These are phyloP conservation scores for Chorisops tibialis DNA, from an alignment of 2,888 invertebrate genomes.

Conservation along the genomic window DNA sequence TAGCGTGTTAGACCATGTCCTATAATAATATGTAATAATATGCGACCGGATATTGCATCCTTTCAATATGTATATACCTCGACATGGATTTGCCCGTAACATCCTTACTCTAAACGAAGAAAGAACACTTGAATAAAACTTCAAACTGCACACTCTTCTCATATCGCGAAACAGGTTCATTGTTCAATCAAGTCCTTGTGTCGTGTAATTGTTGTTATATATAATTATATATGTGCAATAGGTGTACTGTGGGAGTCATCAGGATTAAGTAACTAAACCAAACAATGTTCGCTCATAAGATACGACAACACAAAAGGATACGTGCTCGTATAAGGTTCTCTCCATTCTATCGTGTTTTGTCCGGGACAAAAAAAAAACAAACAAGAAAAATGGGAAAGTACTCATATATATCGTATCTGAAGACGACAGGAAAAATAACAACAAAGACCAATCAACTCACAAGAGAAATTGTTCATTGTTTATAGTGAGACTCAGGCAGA, in stretches of 20 bases:
- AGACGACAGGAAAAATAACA: constrained; percentile 18
- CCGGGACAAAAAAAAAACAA: constrained; percentile 9
- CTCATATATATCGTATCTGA: background rate
- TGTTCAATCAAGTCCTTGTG: constrained; percentile 17
- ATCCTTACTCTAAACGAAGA: constrained; percentile 1
- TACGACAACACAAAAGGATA: constrained; percentile 14
- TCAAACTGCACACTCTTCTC: background rate
- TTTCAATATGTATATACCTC: too few relatives aligned
- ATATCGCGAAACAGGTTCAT: constrained; percentile 15
- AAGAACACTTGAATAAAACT: constrained; percentile 8
- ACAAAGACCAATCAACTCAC: constrained; percentile 28
- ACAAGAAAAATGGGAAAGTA: constrained; percentile 1
- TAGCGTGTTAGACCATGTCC: background rate
- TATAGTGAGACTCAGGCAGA: constrained; percentile 4
- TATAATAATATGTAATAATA: too few relatives aligned
- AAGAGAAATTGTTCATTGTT: constrained; percentile 26
- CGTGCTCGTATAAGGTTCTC: constrained; percentile 9
- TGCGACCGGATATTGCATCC: background rate
- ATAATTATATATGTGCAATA: constrained; percentile 15
- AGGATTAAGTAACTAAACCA: background rate
- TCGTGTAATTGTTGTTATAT: constrained; percentile 11
- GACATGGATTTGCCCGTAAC: too few relatives aligned
- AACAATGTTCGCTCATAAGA: background rate
- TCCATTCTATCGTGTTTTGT: background rate
- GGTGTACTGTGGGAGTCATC: background rate